These are phyloP conservation scores for Pachycephus smyrnensis DNA, from an alignment of 2,888 invertebrate species.

Conservation along the genomic window DNA sequence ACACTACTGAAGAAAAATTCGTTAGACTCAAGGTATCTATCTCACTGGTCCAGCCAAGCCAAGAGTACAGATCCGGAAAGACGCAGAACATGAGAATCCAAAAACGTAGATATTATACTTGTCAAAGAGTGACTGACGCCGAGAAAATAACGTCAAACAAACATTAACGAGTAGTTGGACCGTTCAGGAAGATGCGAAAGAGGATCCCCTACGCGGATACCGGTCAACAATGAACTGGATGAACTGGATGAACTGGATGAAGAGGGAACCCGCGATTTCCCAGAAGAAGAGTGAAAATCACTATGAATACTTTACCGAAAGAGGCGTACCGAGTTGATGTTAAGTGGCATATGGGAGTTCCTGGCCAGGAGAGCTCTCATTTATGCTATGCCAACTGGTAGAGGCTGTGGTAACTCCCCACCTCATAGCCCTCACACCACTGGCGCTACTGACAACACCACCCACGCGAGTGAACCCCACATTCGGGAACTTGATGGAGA, in stretches of 20 bases:
- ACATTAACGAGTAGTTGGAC: neutral
- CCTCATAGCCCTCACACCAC: neutral
- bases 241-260: neutral
- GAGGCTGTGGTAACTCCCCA: neutral
- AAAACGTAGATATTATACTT: neutral
- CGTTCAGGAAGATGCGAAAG: neutral
- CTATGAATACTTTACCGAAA: constrained; percentile 3
- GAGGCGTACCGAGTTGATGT: constrained; percentile 26
- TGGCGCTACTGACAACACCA: constrained; percentile 12
- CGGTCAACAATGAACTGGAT: neutral
- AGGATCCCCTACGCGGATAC: neutral
- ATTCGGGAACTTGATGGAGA: neutral
- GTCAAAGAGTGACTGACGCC: neutral
- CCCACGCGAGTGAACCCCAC: constrained; percentile 10
- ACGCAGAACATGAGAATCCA: neutral
- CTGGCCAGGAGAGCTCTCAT: constrained; percentile 57
- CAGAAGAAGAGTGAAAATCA: neutral
- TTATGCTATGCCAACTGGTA: constrained; percentile 54
- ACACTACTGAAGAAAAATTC: neutral
- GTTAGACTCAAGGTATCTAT: neutral
- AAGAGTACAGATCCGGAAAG: neutral
- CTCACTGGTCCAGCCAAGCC: neutral
- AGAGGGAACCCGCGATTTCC: neutral
- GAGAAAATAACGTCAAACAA: neutral
- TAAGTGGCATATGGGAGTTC: constrained; percentile 57